Base-by-base conservation (phyloP, 2,888 invertebrate species). In the Altica lythri region DNA sequence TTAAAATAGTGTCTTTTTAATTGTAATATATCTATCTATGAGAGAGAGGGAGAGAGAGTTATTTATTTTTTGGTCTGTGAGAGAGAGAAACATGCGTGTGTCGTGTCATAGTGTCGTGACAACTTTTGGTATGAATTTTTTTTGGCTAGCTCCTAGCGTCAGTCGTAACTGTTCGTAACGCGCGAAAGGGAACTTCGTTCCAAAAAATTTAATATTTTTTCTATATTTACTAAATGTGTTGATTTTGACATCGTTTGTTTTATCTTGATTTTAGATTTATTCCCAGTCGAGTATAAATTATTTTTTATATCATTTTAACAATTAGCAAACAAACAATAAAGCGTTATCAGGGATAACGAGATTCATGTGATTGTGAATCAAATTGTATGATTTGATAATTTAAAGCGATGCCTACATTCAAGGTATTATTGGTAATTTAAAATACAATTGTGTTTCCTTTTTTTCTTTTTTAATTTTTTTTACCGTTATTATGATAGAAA, bases 241-340 rank as follows among this genome's bases (percentile, higher is more conserved):
- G 6, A 29, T 8, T n/a, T 29, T 29, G 29, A 29, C 6, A 29
- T 29, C 29, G n/a, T 29, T 8, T 29, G 29, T 29, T 29, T 5
- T 29, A 29, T 29, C 29, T 29, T n/a, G 2, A 29, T 9, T 29
- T 10, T 30, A 30, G 13, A 30, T 30, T 12, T 30, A 9, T 30
- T 30, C 30, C 13, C 30, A 12, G 5, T 12, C 6, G 30, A n/a
- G n/a, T n/a, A n/a, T 30, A 30, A 30, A 30, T 30, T 30, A 30
- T 34, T 12, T 34, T 34, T 34, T n/a, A 32, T 34, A 34, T 16
- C 34, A 9, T 4, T 16, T 14, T 14, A 34, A 16, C 34, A 34
- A 34, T 34, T 34, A 34, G 16, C 34, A 34, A 34, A 34, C 34
- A 34, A 34, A 34, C 16, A 34, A 34, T 34, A 34, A 34, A 34